Conservation (phyloP, 2,797 vertebrate species). For the Delichon dasypus region DNA sequence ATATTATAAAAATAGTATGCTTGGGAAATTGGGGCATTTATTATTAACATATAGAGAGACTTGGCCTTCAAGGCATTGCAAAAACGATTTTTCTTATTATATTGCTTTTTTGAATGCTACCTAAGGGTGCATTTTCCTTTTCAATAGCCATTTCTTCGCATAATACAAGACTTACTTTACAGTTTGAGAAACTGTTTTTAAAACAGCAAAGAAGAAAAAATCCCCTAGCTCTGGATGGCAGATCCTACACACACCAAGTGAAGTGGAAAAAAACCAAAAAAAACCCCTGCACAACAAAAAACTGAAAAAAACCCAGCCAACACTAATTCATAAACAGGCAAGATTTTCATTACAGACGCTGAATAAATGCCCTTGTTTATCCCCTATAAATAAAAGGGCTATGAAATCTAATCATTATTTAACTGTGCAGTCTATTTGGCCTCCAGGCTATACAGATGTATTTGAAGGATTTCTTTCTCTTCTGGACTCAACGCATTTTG, state of each 20-base stretch:
- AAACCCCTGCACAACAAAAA: no score
- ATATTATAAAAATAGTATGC: background rate
- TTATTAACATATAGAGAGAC: constrained; percentile 4
- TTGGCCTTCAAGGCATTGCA: background rate
- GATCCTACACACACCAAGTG: background rate
- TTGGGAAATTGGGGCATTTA: background rate
- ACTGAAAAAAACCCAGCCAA: background rate
- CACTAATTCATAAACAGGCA: background rate
- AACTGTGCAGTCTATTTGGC: background rate
- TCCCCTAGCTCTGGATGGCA: background rate
- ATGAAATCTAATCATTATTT: constrained; percentile 4
- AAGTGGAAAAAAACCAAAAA: background rate
- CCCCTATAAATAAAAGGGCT: background rate
- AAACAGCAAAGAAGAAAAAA: background rate
- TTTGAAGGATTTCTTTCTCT: background rate
- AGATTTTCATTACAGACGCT: background rate
- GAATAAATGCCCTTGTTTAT: background rate
- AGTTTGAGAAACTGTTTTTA: background rate
- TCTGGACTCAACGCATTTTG: background rate
- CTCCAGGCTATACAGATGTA: background rate
- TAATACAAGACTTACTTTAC: background rate
- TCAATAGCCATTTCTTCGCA: background rate
- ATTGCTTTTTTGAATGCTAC: background rate
- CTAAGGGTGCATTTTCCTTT: background rate
- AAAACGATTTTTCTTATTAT: background rate